phyloP scores from a whole-genome alignment of 2,113 vertebrate genomes.

The Percina caprodes region DNA sequence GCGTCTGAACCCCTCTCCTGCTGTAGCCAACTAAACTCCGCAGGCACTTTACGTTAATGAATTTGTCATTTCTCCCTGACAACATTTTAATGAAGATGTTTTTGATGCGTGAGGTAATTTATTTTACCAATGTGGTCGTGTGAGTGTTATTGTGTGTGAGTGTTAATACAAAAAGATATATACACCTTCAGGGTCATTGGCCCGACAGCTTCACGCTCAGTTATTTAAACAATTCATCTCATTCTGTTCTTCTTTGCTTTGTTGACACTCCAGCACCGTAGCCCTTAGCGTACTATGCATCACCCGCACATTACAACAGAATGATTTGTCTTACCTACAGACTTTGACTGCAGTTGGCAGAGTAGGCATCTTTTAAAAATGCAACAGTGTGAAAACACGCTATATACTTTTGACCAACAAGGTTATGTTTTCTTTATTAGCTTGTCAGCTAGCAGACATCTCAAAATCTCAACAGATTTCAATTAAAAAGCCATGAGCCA shows the following conservation, averaged over 20 bases:
- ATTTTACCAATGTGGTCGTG: constrained; percentile 35
- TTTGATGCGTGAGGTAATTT: constrained; percentile 36
- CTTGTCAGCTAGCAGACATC: not conserved
- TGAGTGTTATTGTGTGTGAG: not conserved
- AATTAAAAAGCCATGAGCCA: constrained; percentile 14
- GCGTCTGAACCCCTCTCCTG: constrained; percentile 42
- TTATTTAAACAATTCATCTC: constrained; percentile 36
- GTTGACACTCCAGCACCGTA: constrained; percentile 26
- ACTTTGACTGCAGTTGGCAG: constrained; percentile 31
- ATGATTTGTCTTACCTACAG: constrained; percentile 29
- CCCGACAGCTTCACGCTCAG: constrained; percentile 9
- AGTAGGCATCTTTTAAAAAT: constrained; percentile 28
- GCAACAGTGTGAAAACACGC: constrained; percentile 10
- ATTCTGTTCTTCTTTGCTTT: constrained; percentile 24
- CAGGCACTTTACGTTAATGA: constrained; percentile 71
- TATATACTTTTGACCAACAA: constrained; percentile 11
- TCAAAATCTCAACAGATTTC: constrained; percentile 7
- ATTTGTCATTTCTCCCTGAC: constrained; percentile 63
- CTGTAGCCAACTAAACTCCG: constrained; percentile 35
- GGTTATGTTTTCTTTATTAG: constrained; percentile 22
- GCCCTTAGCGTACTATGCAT: constrained; percentile 24
- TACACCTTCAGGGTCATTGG: constrained; percentile 4
- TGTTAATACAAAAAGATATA: constrained; percentile 13
- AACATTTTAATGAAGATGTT: constrained; percentile 62
- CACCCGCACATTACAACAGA: constrained; percentile 14